phyloP scores from a whole-genome alignment of 1,140 invertebrate species.

The Caerostris darwini region DNA sequence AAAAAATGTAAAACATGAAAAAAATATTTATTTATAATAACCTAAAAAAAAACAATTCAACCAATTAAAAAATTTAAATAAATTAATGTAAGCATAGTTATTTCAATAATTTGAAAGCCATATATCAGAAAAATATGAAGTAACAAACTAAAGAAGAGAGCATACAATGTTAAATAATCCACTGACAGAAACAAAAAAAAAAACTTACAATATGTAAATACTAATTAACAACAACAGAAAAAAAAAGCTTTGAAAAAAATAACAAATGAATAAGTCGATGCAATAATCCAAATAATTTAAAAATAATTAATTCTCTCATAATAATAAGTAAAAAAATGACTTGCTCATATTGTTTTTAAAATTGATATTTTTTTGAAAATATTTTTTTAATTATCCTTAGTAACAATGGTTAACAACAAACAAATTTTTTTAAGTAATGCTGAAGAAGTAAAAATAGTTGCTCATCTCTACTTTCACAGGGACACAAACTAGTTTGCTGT shows the following conservation, averaged over 20 bases:
- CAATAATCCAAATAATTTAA: neutral
- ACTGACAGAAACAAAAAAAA: slow-evolving; percentile 24
- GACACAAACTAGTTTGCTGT: neutral
- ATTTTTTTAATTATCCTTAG: neutral
- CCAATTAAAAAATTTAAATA: too few relatives aligned
- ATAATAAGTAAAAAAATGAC: neutral
- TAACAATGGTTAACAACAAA: neutral
- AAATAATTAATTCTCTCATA: neutral
- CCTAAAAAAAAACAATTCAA: neutral
- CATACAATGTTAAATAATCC: slow-evolving; percentile 9
- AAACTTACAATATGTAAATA: slow-evolving; percentile 18
- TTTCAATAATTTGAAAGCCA: neutral
- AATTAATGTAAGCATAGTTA: too few relatives aligned
- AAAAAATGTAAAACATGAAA: neutral
- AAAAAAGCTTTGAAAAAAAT: neutral
- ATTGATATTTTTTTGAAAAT: neutral
- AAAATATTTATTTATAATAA: neutral
- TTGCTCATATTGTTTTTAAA: neutral
- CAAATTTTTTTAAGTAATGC: neutral
- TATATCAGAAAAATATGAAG: neutral
- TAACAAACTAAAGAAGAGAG: slow-evolving; percentile 17
- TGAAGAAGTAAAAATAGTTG: neutral
- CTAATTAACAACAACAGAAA: slow-evolving; percentile 11
- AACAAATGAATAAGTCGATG: slow-evolving; percentile 12
- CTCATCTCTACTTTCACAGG: neutral